These are phyloP conservation scores for Myiotriccus ornatus DNA, from an alignment of 2,797 vertebrate species.

Conservation along the genomic window DNA sequence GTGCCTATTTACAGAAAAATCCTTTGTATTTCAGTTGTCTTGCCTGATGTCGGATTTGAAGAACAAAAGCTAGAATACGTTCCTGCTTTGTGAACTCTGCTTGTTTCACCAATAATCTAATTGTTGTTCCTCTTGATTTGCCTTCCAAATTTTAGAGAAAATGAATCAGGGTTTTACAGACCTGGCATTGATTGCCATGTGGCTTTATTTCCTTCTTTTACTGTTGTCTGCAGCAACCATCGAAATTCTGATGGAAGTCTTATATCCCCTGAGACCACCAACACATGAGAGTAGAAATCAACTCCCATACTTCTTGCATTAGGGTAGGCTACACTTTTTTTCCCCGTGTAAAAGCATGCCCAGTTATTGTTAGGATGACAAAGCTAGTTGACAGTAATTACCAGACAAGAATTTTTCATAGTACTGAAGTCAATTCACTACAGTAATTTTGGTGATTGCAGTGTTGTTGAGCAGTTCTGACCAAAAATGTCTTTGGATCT, in stretches of 20 bases:
- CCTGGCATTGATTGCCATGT: fast-evolving
- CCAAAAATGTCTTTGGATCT: background rate
- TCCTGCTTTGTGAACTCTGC: background rate
- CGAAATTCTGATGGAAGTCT: background rate
- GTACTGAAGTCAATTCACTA: background rate
- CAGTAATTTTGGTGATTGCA: background rate
- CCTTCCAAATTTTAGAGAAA: background rate
- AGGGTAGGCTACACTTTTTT: background rate
- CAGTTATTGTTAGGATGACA: background rate
- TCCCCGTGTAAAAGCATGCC: background rate
- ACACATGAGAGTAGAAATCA: background rate
- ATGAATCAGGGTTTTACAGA: background rate
- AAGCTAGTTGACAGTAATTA: background rate
- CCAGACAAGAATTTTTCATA: background rate
- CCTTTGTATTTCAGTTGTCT: background rate
- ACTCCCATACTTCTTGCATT: background rate
- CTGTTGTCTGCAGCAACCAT: background rate
- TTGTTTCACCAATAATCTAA: background rate
- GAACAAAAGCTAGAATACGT: background rate
- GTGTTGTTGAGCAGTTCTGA: fast-evolving
- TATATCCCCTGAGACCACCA: background rate
- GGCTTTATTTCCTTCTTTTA: background rate
- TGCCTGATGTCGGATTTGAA: background rate
- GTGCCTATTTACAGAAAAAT: background rate
- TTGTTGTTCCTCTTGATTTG: background rate